Evolutionary conservation across 2,113 vertebrate genomes (phyloP).

Genomic region (Ondatra zibethicus): DNA sequence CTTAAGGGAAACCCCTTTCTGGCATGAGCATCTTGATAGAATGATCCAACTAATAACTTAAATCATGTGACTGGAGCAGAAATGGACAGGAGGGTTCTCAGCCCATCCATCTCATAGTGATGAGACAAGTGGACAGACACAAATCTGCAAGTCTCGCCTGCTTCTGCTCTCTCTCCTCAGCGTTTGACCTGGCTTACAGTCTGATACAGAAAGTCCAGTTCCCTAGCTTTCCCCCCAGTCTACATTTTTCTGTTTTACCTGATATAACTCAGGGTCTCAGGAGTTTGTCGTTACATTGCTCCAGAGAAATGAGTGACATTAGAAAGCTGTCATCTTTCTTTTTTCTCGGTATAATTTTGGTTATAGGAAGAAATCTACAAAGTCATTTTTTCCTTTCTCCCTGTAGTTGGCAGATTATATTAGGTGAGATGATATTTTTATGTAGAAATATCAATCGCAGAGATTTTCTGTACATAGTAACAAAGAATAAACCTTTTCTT

Average conservation of each 20-base stretch:
- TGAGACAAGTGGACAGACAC: constrained; percentile 48
- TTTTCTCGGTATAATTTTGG: constrained; percentile 41
- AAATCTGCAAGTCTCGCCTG: constrained; percentile 51
- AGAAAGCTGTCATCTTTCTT: not conserved
- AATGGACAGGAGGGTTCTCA: constrained; percentile 77
- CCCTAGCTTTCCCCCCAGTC: constrained; percentile 55
- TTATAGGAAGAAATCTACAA: constrained; percentile 54
- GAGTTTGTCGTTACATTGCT: constrained; percentile 50
- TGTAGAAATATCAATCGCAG: not conserved
- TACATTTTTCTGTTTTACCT: constrained; percentile 49
- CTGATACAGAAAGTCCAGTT: constrained; percentile 55
- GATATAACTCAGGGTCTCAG: constrained; percentile 35
- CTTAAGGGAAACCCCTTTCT: constrained; percentile 75
- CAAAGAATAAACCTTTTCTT: not conserved
- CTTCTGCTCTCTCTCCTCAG: constrained; percentile 29
- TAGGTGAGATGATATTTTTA: not conserved
- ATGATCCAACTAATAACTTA: constrained; percentile 84
- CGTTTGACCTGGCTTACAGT: constrained; percentile 67
- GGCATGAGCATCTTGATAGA: constrained; percentile 71
- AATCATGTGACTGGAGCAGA: constrained; percentile 76
- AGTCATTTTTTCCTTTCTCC: not conserved
- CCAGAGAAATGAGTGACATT: constrained; percentile 74
- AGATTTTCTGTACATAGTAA: not conserved
- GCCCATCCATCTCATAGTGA: constrained; percentile 84
- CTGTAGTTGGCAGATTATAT: not conserved